Base-by-base conservation (phyloP, 1,140 invertebrate genomes). In the Lordiphosa mommai region DNA sequence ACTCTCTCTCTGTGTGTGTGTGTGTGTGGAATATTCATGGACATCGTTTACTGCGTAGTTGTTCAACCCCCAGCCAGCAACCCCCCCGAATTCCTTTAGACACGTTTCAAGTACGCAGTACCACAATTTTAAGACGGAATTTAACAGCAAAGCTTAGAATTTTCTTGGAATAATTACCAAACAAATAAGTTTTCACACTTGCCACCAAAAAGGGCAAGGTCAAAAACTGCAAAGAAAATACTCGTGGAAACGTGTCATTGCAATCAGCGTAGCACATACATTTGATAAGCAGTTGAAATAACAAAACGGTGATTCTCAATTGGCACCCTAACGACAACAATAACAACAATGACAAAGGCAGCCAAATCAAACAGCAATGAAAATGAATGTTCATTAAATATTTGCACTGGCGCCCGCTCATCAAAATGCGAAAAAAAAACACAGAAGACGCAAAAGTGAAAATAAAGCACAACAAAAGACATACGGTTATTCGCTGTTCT, bases 41-140 rank as follows among this genome's bases (percentile, higher is more conserved):
- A 41, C 44, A 23, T 33, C 37, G 44, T 49, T 53, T 67, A 76
- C 72, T 84, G 76, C 77, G 76, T 84, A 82, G 77, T 82, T 84
- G 71, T 68, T 50, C 61, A 63, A 66, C 48, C 9, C 32, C 9
- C 6, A 17, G 12, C 48, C 53, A 20, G 23, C 43, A 44, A 53
- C 55, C 63, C 30, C 59, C 52, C n/a, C n/a, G n/a, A 51, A 72
- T 73, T 74, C 56, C 61, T 76, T 63, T 49, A 65, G 60, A 80
- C 56, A 67, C 55, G 55, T 67, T 68, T 82, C 71, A 68, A 80
- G 77, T 84, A 82, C 71, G 50, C 61, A 65, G 37, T 49, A 33
- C 55, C 51, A 56, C 61, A 80, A 61, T 80, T 76, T 82, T 43
- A 65, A 36, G 37, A 27, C 17, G 20, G 12, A 13, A 13, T 36